Evolutionary conservation across 2,888 invertebrate genomes (phyloP).

Genomic region (Dinocampus coccinellae): DNA sequence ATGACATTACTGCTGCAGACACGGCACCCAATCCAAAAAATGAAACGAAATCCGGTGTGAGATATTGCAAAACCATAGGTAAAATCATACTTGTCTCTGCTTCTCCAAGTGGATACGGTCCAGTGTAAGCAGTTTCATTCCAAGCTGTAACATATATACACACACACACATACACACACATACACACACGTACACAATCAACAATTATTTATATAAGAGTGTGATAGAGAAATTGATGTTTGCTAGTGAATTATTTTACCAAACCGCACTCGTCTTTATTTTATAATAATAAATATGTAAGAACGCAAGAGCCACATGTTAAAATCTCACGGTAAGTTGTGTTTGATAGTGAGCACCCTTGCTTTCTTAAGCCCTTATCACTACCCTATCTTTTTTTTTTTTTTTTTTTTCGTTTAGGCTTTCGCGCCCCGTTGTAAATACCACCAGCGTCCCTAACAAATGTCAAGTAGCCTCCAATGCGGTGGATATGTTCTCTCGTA

Average conservation of each 20-base stretch:
- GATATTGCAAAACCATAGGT: conserved; percentile 95
- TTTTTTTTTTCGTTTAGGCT: conserved; percentile 4
- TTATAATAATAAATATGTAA: neutral
- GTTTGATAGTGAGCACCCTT: conserved; percentile 37
- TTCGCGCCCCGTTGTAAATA: conserved; percentile 54
- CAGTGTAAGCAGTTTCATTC: conserved; percentile 92
- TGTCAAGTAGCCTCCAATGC: conserved; percentile 61
- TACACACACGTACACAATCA: too few species aligned
- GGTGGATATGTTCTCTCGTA: conserved; percentile 36
- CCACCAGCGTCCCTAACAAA: conserved; percentile 57
- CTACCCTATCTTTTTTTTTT: conserved; percentile 19
- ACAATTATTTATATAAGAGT: too few species aligned
- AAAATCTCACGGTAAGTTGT: conserved; percentile 63
- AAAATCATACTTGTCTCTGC: conserved; percentile 93
- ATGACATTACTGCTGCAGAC: conserved; percentile 99
- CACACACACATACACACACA: too few species aligned
- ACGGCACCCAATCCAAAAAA: conserved; percentile 99
- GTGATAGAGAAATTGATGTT: too few species aligned
- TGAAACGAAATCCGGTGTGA: conserved; percentile 95
- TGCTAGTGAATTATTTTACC: conserved; percentile 53
- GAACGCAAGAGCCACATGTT: conserved; percentile 54
- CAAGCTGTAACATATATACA: conserved; percentile 78
- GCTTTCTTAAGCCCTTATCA: conserved; percentile 19
- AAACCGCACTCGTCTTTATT: conserved; percentile 43
- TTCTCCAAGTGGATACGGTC: conserved; percentile 80